Base-by-base conservation (phyloP, 2,888 invertebrate genomes). In the Atethmia centrago region DNA sequence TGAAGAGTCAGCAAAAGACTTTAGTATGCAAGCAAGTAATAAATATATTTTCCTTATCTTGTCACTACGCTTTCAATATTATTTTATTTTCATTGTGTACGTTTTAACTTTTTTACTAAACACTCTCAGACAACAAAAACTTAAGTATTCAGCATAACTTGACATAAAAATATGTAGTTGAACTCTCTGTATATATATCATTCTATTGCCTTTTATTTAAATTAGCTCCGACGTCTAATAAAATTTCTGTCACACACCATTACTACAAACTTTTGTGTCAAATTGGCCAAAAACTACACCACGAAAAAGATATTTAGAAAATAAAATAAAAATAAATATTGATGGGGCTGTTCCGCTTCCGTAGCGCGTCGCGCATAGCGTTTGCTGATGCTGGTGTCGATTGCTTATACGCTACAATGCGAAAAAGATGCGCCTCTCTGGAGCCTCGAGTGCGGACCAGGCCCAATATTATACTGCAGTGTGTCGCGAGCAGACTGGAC, bases 41-140 rank as follows among this genome's bases (percentile, higher is more conserved):
- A 49, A 40, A 70, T 49, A 69, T 4, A 36, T 2, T 36, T 36
- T 36, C 36, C 4, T 36, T 36, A n/a, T 36, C 36, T 40, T 40
- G 42, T 12, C 40, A 56, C 40, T 16, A 42, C 25, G n/a, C 55
- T 36, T 12, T 16, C 42, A 55, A 36, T 45, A 53, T 31, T 0
- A 36, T 36, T 36, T 36, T 36, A 36, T 36, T 36, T 36, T 36
- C 7, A 36, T 36, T 36, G 36, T 36, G 2, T 36, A 36, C 36
- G 36, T 36, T 36, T 36, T 36, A 36, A 36, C 36, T 36, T 36
- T 2, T 36, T 36, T 2, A 36, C 36, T 36, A 36, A 7, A 36
- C 5, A 36, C 36, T 5, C 36, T 36, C 36, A 36, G 75, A 79
- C 75, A 79, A 79, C 79, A 75, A 79, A 75, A 71, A 40, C 47